phyloP scores from a whole-genome alignment of 2,888 invertebrate species.

The Drosophila algonquin region DNA sequence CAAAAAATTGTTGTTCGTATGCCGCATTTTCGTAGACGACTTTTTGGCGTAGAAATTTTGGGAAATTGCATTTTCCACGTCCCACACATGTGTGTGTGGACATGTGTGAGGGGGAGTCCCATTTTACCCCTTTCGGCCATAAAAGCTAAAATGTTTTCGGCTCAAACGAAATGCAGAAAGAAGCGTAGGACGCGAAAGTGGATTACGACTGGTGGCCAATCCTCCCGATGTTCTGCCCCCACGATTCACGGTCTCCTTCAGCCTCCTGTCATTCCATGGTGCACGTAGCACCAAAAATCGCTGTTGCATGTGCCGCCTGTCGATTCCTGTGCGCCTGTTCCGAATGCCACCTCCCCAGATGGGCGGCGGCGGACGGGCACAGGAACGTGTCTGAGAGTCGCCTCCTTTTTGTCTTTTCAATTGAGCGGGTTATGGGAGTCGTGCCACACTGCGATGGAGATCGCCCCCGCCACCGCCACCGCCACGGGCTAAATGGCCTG shows the following conservation, averaged over 20 bases:
- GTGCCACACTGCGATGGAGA: conserved; percentile 9
- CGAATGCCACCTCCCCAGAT: conserved; percentile 35
- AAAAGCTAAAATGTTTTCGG: conserved; percentile 73
- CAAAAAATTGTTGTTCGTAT: conserved; percentile 19
- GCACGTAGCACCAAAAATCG: conserved; percentile 24
- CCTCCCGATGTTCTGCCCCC: neutral
- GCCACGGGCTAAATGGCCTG: conserved; percentile 51
- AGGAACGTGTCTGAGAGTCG: conserved; percentile 34
- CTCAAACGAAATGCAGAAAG: conserved; percentile 63
- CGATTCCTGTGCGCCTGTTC: conserved; percentile 44
- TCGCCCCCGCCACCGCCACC: neutral
- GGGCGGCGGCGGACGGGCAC: neutral
- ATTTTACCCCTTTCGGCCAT: conserved; percentile 57
- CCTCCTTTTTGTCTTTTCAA: conserved; percentile 64
- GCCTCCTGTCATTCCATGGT: conserved; percentile 20
- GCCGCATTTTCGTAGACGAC: conserved; percentile 47
- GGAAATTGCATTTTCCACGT: conserved; percentile 35
- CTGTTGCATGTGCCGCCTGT: conserved; percentile 20
- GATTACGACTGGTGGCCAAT: conserved; percentile 55
- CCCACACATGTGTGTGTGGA: conserved; percentile 20
- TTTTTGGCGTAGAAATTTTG: conserved; percentile 51
- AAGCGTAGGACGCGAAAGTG: conserved; percentile 65
- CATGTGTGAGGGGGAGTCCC: conserved; percentile 26
- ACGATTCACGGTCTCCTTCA: neutral
- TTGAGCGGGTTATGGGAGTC: conserved; percentile 58